Percentiles rank a stretch among this genome's conserved stretches.
Conservation (phyloP, 1,140 invertebrate genomes). For the Oncopodura yosiiana region DNA sequence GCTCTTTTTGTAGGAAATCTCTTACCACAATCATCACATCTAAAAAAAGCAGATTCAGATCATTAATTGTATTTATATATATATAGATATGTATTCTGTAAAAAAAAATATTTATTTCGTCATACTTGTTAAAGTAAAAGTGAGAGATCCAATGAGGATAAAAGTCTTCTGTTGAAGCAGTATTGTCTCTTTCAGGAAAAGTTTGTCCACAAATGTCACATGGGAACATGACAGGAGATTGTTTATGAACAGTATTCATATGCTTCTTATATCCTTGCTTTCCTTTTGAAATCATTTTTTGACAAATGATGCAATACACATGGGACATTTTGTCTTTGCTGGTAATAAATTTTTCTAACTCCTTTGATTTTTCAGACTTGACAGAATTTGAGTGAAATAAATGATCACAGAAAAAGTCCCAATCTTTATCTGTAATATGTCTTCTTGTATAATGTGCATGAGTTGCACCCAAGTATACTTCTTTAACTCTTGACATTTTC, state of each 20-base stretch:
- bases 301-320: constrained; percentile 23
- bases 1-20: constrained; percentile 27
- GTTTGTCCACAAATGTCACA: constrained; percentile 28
- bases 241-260: constrained; percentile 15
- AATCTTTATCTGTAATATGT: constrained; percentile 27
- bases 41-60: not conserved
- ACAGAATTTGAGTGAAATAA: constrained; percentile 29
- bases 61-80: not conserved
- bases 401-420: constrained; percentile 32
- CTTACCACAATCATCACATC: constrained; percentile 29
- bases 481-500: constrained; percentile 26
- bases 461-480: constrained; percentile 21
- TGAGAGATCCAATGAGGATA: constrained; percentile 33
- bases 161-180: constrained; percentile 27
- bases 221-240: constrained; percentile 20
- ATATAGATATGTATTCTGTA: not conserved
- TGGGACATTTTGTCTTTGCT: constrained; percentile 20
- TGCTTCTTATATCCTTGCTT: constrained; percentile 24
- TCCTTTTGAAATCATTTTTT: constrained; percentile 21
- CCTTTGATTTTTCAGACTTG: constrained; percentile 23
- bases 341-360: constrained; percentile 22
- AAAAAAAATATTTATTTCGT: constrained; percentile 7
- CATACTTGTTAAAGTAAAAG: constrained; percentile 32
- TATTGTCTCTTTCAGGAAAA: constrained; percentile 27
- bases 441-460: constrained; percentile 26